Conservation (phyloP, 2,888 invertebrate genomes). For the Seira ritae region DNA sequence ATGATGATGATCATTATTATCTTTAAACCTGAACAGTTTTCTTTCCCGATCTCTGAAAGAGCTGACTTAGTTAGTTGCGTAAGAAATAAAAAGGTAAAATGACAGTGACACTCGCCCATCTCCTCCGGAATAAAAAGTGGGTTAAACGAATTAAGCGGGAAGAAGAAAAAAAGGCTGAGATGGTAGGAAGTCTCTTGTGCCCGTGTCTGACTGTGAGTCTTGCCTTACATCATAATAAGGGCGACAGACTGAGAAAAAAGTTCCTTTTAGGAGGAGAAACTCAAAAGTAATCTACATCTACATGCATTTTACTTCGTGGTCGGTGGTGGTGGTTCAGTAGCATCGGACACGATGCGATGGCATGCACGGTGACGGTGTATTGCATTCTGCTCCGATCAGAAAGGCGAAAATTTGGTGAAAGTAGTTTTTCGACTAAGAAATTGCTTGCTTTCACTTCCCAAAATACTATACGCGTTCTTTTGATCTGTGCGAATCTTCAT, state of each 20-base stretch:
- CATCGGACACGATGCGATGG: no score
- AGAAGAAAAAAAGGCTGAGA: conserved; percentile 22
- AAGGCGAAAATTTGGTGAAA: neutral
- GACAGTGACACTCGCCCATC: conserved; percentile 8
- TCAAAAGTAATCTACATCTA: no score
- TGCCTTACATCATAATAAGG: neutral
- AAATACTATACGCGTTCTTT: neutral
- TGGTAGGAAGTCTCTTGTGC: neutral
- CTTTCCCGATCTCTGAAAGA: neutral
- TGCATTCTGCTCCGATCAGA: no score
- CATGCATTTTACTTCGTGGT: no score
- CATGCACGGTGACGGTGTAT: no score
- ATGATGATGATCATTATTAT: neutral
- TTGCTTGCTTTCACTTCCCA: neutral
- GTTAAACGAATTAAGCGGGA: conserved; percentile 49
- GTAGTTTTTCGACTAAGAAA: neutral
- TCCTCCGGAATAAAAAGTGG: conserved; percentile 40
- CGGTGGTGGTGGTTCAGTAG: no score
- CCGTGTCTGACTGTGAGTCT: no score
- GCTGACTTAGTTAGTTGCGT: neutral
- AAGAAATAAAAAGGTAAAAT: conserved; percentile 10
- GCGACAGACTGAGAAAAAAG: neutral
- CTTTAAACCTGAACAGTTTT: no score
- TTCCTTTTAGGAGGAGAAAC: neutral
- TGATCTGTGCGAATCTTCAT: neutral